phyloP scores from a whole-genome alignment of 2,888 invertebrate species.

The Ptilodon capucinus region DNA sequence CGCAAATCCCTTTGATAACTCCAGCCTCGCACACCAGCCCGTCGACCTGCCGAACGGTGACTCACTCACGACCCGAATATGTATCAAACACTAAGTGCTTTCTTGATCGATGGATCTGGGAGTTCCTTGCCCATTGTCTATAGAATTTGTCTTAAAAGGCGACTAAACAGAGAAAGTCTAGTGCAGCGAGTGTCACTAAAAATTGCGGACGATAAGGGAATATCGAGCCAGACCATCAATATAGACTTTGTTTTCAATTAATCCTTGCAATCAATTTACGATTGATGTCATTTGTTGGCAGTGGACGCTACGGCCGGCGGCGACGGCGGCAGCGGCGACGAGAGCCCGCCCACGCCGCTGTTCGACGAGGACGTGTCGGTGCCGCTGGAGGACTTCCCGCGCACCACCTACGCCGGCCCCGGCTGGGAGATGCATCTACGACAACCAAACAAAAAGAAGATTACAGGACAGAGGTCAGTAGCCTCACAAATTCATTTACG shows the following conservation, averaged over 20 bases:
- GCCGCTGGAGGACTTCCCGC: slow-evolving; percentile 95
- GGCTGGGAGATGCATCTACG: slow-evolving; percentile 99
- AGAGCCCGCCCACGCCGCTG: slow-evolving; percentile 95
- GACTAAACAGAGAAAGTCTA: too few relatives aligned
- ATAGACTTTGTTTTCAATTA: too few relatives aligned
- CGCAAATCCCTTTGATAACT: slow-evolving; percentile 90
- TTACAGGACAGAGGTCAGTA: slow-evolving; percentile 90
- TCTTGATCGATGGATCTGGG: too few relatives aligned
- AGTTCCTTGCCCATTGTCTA: too few relatives aligned
- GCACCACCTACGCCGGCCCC: slow-evolving; percentile 88
- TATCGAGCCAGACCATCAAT: too few relatives aligned
- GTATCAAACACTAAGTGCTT: too few relatives aligned
- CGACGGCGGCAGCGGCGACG: slow-evolving; percentile 65
- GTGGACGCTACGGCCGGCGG: slow-evolving; percentile 21
- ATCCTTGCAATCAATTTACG: too few relatives aligned
- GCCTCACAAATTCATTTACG: neutral
- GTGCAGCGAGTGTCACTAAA: too few relatives aligned
- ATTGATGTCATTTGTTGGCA: neutral
- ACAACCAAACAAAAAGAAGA: slow-evolving; percentile 98
- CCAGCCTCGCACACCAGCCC: slow-evolving; percentile 66
- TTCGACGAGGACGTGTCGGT: slow-evolving; percentile 97
- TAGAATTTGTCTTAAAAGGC: too few relatives aligned
- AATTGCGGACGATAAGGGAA: too few relatives aligned
- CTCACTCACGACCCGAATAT: slow-evolving; percentile 2
- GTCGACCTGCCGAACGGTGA: slow-evolving; percentile 38